Base-by-base conservation (phyloP, 2,113 vertebrate genomes). In the Ceyx cyanopectus region DNA sequence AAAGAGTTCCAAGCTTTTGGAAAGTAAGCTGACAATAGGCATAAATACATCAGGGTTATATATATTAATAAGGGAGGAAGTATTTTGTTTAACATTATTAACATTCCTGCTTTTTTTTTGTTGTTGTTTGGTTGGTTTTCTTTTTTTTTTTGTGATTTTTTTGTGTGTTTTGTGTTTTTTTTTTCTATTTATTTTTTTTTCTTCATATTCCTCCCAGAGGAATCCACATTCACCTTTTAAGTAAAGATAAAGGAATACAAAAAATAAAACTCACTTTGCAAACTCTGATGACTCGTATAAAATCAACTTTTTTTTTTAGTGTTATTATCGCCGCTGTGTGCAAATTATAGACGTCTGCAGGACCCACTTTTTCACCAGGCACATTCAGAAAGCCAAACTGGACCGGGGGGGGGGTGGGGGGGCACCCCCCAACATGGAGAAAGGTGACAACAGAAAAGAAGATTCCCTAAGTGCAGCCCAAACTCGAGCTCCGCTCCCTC, bases 1-100 rank as follows among this genome's bases (percentile, higher is more conserved):
- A 73, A 97, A 26, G 90, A 95, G 82, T 57, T 81, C 95, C 93
- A 96, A 96, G 96, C 93, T 93, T 93, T 90, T 93, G 94, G 94
- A 97, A 97, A 97, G 95, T 96, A 95, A 95, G 97, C 97, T 97
- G 97, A 98, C 97, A 97, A 94, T 97, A 97, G 85, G 98, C 98
- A 98, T 98, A 98, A 98, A 98, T 98, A 98, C 97, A 97, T 75
- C 76, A 97, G 97, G 97, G 94, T 95, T 97, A 98, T 97, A 97
- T 98, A 95, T 94, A 94, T 98, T 98, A 98, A 98, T 97, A 96
- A 97, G 98, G 97, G 98, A 98, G 98, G 98, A 98, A 98, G 97
- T 97, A 96, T 98, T 98, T 97, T 97, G 97, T 95, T 97, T 95
- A 96, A 97, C 98, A 97, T 97, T 97, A 98, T 97, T 98, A 98